Percentiles rank a stretch among this genome's conserved stretches.
These are phyloP conservation scores for Drosophila koepferae DNA, from an alignment of 2,888 invertebrate species.

Conservation along the genomic window DNA sequence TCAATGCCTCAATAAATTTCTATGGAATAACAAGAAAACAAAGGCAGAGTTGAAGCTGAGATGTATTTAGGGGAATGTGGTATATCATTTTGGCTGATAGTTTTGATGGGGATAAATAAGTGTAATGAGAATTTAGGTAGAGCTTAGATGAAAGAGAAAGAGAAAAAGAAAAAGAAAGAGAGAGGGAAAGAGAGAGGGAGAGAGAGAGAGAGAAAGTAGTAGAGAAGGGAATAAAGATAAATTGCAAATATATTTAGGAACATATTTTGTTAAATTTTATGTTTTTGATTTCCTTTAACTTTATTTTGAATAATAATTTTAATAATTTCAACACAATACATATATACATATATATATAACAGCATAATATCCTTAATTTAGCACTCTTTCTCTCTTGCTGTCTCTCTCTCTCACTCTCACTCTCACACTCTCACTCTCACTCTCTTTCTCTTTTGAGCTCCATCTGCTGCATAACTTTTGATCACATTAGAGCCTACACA, in stretches of 20 bases:
- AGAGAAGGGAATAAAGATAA: no score
- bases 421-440: background rate
- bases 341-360: no score
- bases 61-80: conserved; percentile 9
- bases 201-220: no score
- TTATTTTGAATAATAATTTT: background rate
- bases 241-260: no score
- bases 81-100: background rate
- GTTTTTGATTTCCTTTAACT: background rate
- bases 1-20: conserved; percentile 32
- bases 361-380: background rate
- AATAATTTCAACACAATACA: no score
- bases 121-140: background rate
- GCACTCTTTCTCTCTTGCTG: no score
- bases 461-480: conserved; percentile 47
- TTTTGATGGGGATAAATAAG: background rate
- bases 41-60: background rate
- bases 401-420: background rate
- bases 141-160: background rate
- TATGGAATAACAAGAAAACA: conserved; percentile 1
- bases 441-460: background rate
- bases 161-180: background rate
- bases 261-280: no score
- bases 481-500: conserved; percentile 37
- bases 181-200: background rate